Percentiles rank a stretch among this genome's conserved stretches.
phyloP scores from a whole-genome alignment of 2,888 invertebrate genomes.

The Drosophila pseudotakahashii region DNA sequence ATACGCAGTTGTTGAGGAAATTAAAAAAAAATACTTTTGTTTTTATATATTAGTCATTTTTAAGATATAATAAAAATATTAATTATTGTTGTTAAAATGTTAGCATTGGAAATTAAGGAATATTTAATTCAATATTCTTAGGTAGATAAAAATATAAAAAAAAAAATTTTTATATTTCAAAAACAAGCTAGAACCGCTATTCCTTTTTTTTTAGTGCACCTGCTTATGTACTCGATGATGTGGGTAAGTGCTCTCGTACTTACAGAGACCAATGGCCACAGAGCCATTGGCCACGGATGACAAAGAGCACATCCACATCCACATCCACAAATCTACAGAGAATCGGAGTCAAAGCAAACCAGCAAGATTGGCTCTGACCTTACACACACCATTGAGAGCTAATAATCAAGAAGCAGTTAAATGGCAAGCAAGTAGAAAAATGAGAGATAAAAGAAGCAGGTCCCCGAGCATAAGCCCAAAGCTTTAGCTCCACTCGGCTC shows the following conservation, averaged over 20 bases:
- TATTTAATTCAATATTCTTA: too few relatives aligned
- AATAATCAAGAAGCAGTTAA: slow-evolving; percentile 79
- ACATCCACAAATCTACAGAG: slow-evolving; percentile 25
- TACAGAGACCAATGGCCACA: slow-evolving; percentile 39
- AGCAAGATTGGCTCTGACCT: slow-evolving; percentile 74
- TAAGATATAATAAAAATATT: background rate
- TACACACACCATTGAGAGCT: slow-evolving; percentile 54
- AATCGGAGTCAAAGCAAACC: slow-evolving; percentile 77
- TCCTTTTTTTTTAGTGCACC: background rate
- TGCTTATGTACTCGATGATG: slow-evolving; percentile 1
- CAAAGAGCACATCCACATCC: slow-evolving; percentile 31
- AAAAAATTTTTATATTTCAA: too few relatives aligned
- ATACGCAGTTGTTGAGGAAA: background rate
- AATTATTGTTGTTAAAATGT: too few relatives aligned
- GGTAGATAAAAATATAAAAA: too few relatives aligned
- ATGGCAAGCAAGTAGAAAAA: slow-evolving; percentile 68
- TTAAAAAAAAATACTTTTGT: background rate
- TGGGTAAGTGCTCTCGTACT: slow-evolving; percentile 40
- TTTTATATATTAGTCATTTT: background rate
- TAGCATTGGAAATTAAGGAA: too few relatives aligned
- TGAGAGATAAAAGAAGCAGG: slow-evolving; percentile 46
- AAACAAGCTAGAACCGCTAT: too few relatives aligned
- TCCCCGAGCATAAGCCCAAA: slow-evolving; percentile 27
- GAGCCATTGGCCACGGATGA: slow-evolving; percentile 24
- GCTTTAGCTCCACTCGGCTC: slow-evolving; percentile 9